Percentiles rank a stretch among this genome's conserved stretches.
These are phyloP conservation scores for Pogonomyrmex barbatus DNA, from an alignment of 1,140 invertebrate genomes.

Conservation along the genomic window DNA sequence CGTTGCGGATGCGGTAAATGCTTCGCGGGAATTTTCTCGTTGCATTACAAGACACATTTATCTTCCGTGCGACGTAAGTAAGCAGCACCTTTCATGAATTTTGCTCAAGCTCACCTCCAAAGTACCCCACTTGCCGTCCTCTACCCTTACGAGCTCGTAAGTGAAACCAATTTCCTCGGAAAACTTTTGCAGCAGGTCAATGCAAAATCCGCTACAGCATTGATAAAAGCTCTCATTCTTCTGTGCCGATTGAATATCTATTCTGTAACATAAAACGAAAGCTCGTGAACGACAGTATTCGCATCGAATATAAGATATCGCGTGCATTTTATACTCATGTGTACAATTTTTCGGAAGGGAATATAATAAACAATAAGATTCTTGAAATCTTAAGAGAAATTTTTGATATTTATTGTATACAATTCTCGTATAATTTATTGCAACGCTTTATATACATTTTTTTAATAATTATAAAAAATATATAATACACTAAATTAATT, in stretches of 20 bases:
- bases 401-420: background rate
- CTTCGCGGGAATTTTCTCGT: slow-evolving; percentile 38
- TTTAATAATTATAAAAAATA: background rate
- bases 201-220: slow-evolving; percentile 99
- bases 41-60: slow-evolving; percentile 52
- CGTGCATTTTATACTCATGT: background rate
- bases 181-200: slow-evolving; percentile 96
- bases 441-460: too few species aligned
- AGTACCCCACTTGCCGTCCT: slow-evolving; percentile 98
- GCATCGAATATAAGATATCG: background rate
- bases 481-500: background rate
- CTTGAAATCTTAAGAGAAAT: background rate
- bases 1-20: slow-evolving; percentile 20
- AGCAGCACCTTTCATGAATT: slow-evolving; percentile 46
- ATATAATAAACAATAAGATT: background rate
- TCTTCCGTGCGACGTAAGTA: slow-evolving; percentile 35
- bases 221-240: slow-evolving; percentile 94
- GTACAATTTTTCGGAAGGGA: background rate
- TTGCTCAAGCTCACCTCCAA: slow-evolving; percentile 87
- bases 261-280: slow-evolving; percentile 86
- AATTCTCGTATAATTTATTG: background rate
- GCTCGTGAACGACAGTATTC: slow-evolving; percentile 4
- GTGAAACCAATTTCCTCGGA: slow-evolving; percentile 98
- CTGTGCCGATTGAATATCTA: slow-evolving; percentile 92
- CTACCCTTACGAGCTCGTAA: slow-evolving; percentile 96